phyloP scores from a whole-genome alignment of 2,113 vertebrate genomes.

The Pluvianellus socialis region DNA sequence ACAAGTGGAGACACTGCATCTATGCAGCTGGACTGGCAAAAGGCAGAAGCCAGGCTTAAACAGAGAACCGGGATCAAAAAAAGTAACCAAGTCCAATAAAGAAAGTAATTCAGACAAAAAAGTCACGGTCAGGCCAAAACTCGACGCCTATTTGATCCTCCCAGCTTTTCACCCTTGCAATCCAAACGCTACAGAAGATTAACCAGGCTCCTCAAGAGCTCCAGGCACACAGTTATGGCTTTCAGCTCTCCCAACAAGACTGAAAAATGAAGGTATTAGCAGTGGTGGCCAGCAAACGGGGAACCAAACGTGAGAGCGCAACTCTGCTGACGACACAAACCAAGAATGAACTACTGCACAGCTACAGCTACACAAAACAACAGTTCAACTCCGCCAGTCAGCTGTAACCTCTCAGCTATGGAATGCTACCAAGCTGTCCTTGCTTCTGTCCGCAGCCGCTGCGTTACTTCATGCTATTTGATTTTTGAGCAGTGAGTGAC shows the following conservation, averaged over 20 bases:
- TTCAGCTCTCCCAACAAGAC: neutral
- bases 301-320: neutral
- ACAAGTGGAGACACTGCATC: neutral
- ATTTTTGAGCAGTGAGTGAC: neutral
- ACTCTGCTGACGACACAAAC: neutral
- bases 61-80: neutral
- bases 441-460: neutral
- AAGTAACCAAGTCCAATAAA: neutral
- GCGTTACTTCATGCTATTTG: neutral
- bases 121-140: neutral
- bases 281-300: rapidly evolving
- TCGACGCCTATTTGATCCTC: neutral
- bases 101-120: neutral
- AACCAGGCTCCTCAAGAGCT: neutral
- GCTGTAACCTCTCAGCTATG: neutral
- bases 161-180: neutral
- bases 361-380: neutral
- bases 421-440: neutral
- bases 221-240: neutral
- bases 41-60: neutral
- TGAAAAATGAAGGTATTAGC: neutral
- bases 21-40: rapidly evolving
- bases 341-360: neutral
- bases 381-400: neutral
- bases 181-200: neutral